Base-by-base conservation (phyloP, 2,888 invertebrate species). In the Drosophila recens region DNA sequence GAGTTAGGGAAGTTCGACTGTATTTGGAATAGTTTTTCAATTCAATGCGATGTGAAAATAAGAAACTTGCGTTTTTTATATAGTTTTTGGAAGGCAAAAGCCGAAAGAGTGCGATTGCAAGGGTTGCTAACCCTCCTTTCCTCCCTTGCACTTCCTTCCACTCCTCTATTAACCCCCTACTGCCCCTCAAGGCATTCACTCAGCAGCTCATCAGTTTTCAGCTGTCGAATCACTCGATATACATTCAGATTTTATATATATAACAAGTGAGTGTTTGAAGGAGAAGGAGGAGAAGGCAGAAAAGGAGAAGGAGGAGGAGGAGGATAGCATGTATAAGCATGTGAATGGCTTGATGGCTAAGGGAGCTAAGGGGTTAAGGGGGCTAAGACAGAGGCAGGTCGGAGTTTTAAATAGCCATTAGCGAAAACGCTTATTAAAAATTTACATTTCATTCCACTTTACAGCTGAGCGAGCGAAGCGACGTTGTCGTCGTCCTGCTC, bases 381-480 rank as follows among this genome's bases (percentile, higher is more conserved):
- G 27, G 27, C 6, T 27, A 38, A 33, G 30, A 66, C 73, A 58
- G 59, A 52, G 71, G 70, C 73, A 69, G 71, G 72, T 83, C 78
- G 82, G 83, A 87, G 80, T 90, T 89, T 89, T 89, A 91, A 91
- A 91, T 91, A 90, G 91, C 91, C 91, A 91, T 91, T 91, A 91
- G 91, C 91, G 89, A 90, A 91, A 91, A 91, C 88, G 91, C 91
- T 91, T 91, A 91, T 91, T 91, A 91, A 91, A 91, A 91, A 91
- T 91, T 91, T 91, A 91, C 90, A 91, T 91, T 91, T 90, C 89
- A 91, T 90, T 89, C 87, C 84, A 87, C 89, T 90, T 90, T 90
- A 76, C 84, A 83, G 83, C 74, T 38, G 52, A 54, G 46, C 42
- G 45, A 45, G 45, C 45, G 33, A 45, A 45, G 43, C 38, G 57